These are phyloP conservation scores for Pelobates fuscus DNA, from an alignment of 2,113 vertebrate genomes.

Conservation along the genomic window DNA sequence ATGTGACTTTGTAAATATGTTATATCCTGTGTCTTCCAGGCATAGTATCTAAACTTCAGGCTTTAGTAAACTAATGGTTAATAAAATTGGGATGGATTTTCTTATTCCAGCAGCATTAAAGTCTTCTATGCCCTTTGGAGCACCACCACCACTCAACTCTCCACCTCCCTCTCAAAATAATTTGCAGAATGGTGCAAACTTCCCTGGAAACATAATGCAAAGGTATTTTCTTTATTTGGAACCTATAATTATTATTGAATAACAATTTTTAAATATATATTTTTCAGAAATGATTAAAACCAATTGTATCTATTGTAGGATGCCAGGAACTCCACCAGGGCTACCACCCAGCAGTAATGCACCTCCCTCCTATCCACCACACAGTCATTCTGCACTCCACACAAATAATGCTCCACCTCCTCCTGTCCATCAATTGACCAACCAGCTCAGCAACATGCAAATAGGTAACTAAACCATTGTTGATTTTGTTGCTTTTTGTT, in stretches of 20 bases:
- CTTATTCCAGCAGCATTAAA: conserved; percentile 75
- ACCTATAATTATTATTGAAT: background rate
- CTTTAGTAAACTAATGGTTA: too few relatives aligned
- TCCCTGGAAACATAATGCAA: conserved; percentile 64
- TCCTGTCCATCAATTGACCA: conserved; percentile 74
- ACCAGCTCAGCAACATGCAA: conserved; percentile 83
- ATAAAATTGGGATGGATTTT: background rate
- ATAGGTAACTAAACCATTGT: conserved; percentile 82
- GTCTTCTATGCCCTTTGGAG: conserved; percentile 65
- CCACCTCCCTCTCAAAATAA: conserved; percentile 61
- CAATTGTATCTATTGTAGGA: conserved; percentile 1
- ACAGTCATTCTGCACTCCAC: conserved; percentile 67
- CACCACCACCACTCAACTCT: conserved; percentile 59
- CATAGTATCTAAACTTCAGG: too few relatives aligned
- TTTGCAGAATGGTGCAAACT: conserved; percentile 70
- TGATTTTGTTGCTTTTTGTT: conserved; percentile 44
- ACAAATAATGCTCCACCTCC: conserved; percentile 65
- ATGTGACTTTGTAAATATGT: too few relatives aligned
- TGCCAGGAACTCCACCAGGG: conserved; percentile 52
- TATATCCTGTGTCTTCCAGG: too few relatives aligned
- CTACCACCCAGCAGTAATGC: conserved; percentile 52
- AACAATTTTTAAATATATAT: too few relatives aligned
- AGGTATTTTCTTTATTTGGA: conserved; percentile 53
- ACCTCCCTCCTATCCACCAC: conserved; percentile 59
- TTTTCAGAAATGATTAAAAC: too few relatives aligned